Evolutionary conservation across 2,888 invertebrate genomes (phyloP).

Genomic region (Odontocolon sp.): DNA sequence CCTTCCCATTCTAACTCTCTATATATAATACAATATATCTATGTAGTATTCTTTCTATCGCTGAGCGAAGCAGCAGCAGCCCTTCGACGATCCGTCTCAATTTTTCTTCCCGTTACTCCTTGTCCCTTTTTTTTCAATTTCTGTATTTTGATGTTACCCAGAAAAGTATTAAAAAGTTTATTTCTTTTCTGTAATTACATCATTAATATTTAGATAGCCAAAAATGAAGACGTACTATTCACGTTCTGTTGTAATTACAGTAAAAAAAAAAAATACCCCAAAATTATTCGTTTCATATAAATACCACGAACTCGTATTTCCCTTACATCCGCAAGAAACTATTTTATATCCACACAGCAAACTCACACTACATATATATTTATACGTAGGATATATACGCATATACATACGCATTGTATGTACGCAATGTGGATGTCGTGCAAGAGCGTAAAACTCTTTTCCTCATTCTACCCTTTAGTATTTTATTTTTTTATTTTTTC

Average conservation of each 20-base stretch:
- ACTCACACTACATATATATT: background rate
- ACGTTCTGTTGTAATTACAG: too few species aligned
- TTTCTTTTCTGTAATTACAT: constrained; percentile 60
- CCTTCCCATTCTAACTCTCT: background rate
- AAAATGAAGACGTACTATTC: too few species aligned
- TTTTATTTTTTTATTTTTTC: too few species aligned
- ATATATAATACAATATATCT: constrained; percentile 2
- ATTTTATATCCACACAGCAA: too few species aligned
- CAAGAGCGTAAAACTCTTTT: too few species aligned
- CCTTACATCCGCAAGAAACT: background rate
- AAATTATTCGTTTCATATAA: too few species aligned
- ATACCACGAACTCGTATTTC: too few species aligned
- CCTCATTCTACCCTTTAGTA: too few species aligned
- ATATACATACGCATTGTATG: background rate
- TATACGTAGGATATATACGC: background rate
- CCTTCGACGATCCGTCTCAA: constrained; percentile 74
- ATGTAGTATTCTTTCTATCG: background rate
- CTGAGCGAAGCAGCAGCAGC: constrained; percentile 39
- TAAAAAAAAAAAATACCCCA: too few species aligned
- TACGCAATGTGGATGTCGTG: too few species aligned
- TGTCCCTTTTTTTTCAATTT: constrained; percentile 75
- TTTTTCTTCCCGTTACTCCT: constrained; percentile 75
- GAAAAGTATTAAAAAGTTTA: too few species aligned
- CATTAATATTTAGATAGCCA: constrained; percentile 57
- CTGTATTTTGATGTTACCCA: constrained; percentile 80